phyloP scores from a whole-genome alignment of 2,797 vertebrate genomes.

The Chanos chanos region DNA sequence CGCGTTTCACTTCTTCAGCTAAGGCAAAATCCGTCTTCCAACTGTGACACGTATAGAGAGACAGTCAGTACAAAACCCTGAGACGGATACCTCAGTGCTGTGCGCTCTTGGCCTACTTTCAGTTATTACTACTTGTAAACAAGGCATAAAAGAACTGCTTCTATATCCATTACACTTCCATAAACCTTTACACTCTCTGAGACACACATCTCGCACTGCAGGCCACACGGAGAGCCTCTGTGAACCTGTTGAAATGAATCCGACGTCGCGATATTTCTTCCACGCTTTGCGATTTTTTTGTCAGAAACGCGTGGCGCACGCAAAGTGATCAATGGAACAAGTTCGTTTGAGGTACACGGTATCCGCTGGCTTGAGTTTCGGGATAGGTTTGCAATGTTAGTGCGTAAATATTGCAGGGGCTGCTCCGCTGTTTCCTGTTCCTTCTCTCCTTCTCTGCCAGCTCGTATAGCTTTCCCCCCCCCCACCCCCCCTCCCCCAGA shows the following conservation, averaged over 20 bases:
- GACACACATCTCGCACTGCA: background rate
- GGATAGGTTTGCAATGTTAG: too few relatives aligned
- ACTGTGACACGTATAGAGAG: background rate
- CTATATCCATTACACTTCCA: background rate
- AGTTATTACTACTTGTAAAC: conserved; percentile 1
- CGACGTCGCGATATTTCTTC: too few relatives aligned
- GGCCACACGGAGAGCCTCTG: background rate
- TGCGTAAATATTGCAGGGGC: too few relatives aligned
- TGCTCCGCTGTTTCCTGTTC: too few relatives aligned
- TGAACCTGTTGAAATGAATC: too few relatives aligned
- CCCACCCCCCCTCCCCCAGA: conserved; percentile 21
- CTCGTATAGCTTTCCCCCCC: background rate
- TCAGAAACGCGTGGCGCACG: too few relatives aligned
- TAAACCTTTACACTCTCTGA: background rate
- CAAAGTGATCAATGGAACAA: too few relatives aligned
- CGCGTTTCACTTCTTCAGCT: background rate
- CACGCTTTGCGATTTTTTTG: too few relatives aligned
- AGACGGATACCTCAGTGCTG: background rate
- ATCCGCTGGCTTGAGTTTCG: too few relatives aligned
- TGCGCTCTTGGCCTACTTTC: background rate
- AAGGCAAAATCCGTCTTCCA: background rate
- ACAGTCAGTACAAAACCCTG: conserved; percentile 9
- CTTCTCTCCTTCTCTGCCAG: too few relatives aligned
- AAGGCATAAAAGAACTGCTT: conserved; percentile 13
- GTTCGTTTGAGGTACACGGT: too few relatives aligned